Evolutionary conservation across 2,113 vertebrate genomes (phyloP), one percentile per base, ranked within the genome.

Genomic region (Patagioenas fasciata): DNA sequence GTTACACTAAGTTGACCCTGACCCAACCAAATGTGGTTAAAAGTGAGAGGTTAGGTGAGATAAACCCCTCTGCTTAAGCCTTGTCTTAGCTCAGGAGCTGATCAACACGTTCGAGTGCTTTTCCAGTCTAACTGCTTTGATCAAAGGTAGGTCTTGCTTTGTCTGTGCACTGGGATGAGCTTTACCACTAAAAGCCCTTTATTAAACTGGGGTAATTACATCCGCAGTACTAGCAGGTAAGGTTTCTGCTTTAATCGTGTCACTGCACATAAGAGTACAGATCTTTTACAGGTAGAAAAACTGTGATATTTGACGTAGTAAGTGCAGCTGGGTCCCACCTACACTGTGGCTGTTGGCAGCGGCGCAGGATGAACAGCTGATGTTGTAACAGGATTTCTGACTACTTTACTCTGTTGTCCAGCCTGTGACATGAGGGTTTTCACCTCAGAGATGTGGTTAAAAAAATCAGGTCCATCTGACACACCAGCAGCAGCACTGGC

Each of bases 41-140:
- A 94, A 95, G 91, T 88, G 69, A 93, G 88, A 83, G 58, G 79
- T 29, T 73, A 47, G 71, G 75, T 89, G 88, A 93, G 82, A 88
- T 94, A 72, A 96, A 65, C 50, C 47, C 44, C 21, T 93, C 57
- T 82, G 0, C 54, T 91, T 89, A 62, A 93, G 80, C 47, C n/a
- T 82, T 74, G 69, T 60, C 64, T 75, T 86, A 80, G 71, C 67
- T 83, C 0, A 0, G 60, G 47, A 93, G 64, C 80, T 53, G 83
- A 47, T 89, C 60, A 67, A 25, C 1, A 0, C 2, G 3, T 42
- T 86, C 36, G 54, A 51, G 51, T 60, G 51, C 80, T 92, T 93
- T 93, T 86, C 88, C 64, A 80, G 26, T 62, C 75, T 62, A 80
- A 38, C 28, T 71, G 20, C 83, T 58, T 74, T 58, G 65, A 74